Evolutionary conservation across 2,113 vertebrate genomes (phyloP).

Genomic region (Brachypodius melanocephalos): DNA sequence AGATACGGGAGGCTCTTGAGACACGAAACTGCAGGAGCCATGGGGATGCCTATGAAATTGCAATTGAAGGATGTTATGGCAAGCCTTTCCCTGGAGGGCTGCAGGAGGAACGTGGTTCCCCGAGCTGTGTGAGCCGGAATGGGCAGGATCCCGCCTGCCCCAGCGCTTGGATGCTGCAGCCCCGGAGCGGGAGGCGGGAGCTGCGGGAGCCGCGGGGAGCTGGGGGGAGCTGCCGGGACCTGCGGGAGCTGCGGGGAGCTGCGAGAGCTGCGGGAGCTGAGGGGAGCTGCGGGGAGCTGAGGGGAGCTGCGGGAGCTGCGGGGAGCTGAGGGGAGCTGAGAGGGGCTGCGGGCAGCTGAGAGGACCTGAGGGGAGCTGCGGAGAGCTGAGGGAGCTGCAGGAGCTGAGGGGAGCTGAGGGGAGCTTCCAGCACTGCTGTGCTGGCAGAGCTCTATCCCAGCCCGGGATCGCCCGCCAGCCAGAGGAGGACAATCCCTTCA

Average conservation of each 20-base stretch:
- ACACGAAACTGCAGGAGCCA: background rate
- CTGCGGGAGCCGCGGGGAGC: background rate
- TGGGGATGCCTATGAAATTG: background rate
- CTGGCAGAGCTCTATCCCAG: background rate
- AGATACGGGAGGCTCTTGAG: background rate
- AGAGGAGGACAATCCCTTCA: background rate
- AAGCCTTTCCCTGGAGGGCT: background rate
- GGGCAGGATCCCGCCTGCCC: background rate
- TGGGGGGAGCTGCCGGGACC: too few relatives aligned
- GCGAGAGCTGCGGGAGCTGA: too few relatives aligned
- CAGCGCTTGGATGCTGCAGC: background rate
- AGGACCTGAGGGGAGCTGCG: too few relatives aligned
- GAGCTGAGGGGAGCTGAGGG: background rate
- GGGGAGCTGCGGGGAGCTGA: too few relatives aligned
- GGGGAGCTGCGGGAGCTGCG: too few relatives aligned
- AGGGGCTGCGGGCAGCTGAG: too few relatives aligned
- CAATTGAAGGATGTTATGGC: background rate
- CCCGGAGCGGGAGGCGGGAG: background rate
- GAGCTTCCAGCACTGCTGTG: background rate
- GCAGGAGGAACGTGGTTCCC: accelerated
- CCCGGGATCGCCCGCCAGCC: accelerated
- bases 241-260: too few relatives aligned
- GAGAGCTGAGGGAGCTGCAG: too few relatives aligned
- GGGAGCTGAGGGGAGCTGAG: too few relatives aligned
- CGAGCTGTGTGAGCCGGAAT: accelerated